Evolutionary conservation across 2,888 invertebrate species (phyloP), one percentile per base, ranked within the genome.

Genomic region (Rhagophthalmus giganteus): DNA sequence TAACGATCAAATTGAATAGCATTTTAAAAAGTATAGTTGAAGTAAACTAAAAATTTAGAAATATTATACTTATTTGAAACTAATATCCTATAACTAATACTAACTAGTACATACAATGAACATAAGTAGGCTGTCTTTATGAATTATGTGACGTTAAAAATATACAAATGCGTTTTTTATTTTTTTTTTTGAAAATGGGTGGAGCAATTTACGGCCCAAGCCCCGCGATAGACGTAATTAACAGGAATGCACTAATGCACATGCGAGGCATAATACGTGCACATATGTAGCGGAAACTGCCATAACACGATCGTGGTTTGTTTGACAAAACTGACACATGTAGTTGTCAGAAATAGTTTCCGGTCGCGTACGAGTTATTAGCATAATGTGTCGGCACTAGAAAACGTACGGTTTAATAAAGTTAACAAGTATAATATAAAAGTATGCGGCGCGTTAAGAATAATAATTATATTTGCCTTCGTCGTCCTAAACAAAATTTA

Each of bases 291-390:
- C 54, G 54, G 50, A 59, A 55, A 54, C 40, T 51, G 51, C 45
- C 51, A 51, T 49, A 51, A 41, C 40, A 37, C 35, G 40, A 39
- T 45, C 48, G 57, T 49, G 58, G 57, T 55, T 56, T 60, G 62
- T 62, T 60, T 62, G 60, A 60, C 60, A 60, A 50, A 47, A 49
- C 38, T 52, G 60, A 59, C 62, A 62, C 55, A 59, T 62, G 60
- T 60, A 59, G 50, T 38, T 54, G 62, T 58, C 59, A 51, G 45
- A 55, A 54, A 55, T 55, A 57, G 56, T 59, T 60, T 62, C 62
- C 59, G 54, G 52, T 51, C 45, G 51, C 47, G 33, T 47, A 24
- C 33, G 32, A 40, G 28, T 32, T 38, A 46, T 46, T 46, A 46
- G 38, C 38, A 38, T 46, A 44, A 44, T 20, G 20, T 37, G 31